Base-by-base conservation (phyloP, 2,113 vertebrate species). In the Orcinus orca region DNA sequence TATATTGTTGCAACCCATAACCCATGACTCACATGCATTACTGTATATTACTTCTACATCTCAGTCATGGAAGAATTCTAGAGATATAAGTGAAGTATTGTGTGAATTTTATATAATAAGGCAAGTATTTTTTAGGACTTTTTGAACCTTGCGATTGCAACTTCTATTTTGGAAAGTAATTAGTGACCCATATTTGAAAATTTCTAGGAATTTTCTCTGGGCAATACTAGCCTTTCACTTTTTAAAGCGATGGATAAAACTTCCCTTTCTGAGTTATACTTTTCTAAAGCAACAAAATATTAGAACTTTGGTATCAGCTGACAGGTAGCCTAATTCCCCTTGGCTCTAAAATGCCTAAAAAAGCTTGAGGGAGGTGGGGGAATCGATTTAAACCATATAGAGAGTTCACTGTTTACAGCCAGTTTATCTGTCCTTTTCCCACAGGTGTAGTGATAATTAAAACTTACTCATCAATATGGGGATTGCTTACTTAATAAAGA, bases 131-230 rank as follows among this genome's bases (percentile, higher is more conserved):
- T 82, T 41, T 58, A 31, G 6, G 33, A 12, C 41, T 67, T 36
- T 81, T 95, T 97, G 60, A 95, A 95, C n/a, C 25, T 38, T 58
- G 20, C 65, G 9, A 23, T 94, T 88, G 10, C 26, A 92, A 38
- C 4, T 83, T 91, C 71, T 92, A 23, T 65, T 92, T 96, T 76
- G 36, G 21, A 74, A 82, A 96, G 36, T 68, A 12, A 25, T 55
- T 70, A n/a, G 29, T 67, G 8, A 76, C 25, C 3, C 20, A 38
- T 29, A 63, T 70, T 83, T 96, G 36, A 76, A 97, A 90, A 77
- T 80, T 29, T 95, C n/a, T 68, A 90, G 31, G 18, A 94, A 93
- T 92, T 90, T 81, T 26, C 53, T 92, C 13, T 23, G 58, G 9
- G 29, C 13, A 96, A 9, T 21, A 21, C 17, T 95, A 4, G 14